Conservation (phyloP, 2,797 vertebrate genomes). For the Danio jaintianensis region DNA sequence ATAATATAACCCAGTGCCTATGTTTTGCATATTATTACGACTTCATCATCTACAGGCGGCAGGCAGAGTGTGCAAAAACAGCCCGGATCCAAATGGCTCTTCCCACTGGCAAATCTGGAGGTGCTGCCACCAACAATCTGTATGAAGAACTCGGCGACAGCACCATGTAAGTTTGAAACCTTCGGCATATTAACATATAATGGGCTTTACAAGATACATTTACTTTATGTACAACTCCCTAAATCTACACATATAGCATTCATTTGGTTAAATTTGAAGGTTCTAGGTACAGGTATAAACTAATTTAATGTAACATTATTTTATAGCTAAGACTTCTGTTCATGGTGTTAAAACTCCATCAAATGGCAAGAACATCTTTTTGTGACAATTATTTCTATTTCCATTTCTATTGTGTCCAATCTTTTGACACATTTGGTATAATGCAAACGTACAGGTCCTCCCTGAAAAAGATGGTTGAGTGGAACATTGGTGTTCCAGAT, state of each 20-base stretch:
- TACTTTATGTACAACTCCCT: neutral
- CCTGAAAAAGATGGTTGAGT: neutral
- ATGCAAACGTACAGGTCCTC: slow-evolving; percentile 4
- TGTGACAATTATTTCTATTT: neutral
- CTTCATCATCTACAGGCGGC: slow-evolving; percentile 79
- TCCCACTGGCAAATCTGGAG: slow-evolving; percentile 88
- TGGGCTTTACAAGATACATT: neutral
- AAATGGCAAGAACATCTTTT: neutral
- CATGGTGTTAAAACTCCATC: neutral
- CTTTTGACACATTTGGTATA: neutral
- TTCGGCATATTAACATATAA: neutral
- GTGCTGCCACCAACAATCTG: slow-evolving; percentile 86
- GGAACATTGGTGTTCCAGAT: too few species aligned
- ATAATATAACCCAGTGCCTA: slow-evolving; percentile 32
- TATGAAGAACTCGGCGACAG: slow-evolving; percentile 96
- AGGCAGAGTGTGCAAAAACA: slow-evolving; percentile 96
- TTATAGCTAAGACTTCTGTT: neutral
- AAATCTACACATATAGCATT: neutral
- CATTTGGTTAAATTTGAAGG: too few species aligned
- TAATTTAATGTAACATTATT: neutral
- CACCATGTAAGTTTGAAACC: slow-evolving; percentile 88
- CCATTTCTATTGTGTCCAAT: neutral
- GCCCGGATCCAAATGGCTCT: slow-evolving; percentile 94
- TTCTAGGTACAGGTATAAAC: neutral
- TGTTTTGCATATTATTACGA: slow-evolving; percentile 49